A percentile compares a stretch with the other conserved stretches of the same genome.
Evolutionary conservation across 2,797 vertebrate species (phyloP).

Genomic region (Sebastes diaconus): DNA sequence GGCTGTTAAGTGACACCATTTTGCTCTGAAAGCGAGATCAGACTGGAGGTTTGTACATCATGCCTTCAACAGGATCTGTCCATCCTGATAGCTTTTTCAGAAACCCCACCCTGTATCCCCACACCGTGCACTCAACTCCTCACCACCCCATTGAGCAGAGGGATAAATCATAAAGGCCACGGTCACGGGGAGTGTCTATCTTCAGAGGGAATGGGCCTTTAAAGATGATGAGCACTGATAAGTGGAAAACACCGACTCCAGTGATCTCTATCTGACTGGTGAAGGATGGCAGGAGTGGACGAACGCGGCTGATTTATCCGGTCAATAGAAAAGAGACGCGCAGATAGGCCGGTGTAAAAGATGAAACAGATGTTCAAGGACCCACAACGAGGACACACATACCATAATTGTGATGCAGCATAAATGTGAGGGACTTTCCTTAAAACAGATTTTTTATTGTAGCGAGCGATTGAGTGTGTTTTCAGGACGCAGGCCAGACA

Average conservation of each 20-base stretch:
- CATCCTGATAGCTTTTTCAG: constrained; percentile 40
- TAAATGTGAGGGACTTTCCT: constrained; percentile 38
- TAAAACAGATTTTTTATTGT: constrained; percentile 18
- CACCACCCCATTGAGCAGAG: not conserved
- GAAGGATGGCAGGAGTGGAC: constrained; percentile 30
- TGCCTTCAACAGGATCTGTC: constrained; percentile 17
- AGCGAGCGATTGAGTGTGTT: constrained; percentile 12
- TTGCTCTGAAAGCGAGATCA: constrained; percentile 34
- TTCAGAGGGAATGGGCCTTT: constrained; percentile 24
- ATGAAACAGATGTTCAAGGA: constrained; percentile 37
- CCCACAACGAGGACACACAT: not conserved
- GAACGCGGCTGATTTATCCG: constrained; percentile 41
- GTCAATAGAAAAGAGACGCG: constrained; percentile 1
- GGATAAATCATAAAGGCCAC: constrained; percentile 47
- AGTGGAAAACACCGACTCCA: constrained; percentile 40
- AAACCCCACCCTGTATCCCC: not conserved
- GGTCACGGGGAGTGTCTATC: constrained; percentile 13
- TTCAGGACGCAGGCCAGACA: constrained; percentile 44
- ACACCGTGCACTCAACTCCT: not conserved
- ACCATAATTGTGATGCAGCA: constrained; percentile 6
- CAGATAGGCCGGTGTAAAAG: constrained; percentile 20
- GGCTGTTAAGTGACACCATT: constrained; percentile 47
- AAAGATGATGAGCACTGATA: constrained; percentile 51
- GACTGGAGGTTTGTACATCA: constrained; percentile 12
- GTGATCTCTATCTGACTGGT: constrained; percentile 43